A percentile compares a stretch with the other conserved stretches of the same genome.
These are phyloP conservation scores for Chloebia gouldiae DNA, from an alignment of 2,113 vertebrate genomes.

Conservation along the genomic window DNA sequence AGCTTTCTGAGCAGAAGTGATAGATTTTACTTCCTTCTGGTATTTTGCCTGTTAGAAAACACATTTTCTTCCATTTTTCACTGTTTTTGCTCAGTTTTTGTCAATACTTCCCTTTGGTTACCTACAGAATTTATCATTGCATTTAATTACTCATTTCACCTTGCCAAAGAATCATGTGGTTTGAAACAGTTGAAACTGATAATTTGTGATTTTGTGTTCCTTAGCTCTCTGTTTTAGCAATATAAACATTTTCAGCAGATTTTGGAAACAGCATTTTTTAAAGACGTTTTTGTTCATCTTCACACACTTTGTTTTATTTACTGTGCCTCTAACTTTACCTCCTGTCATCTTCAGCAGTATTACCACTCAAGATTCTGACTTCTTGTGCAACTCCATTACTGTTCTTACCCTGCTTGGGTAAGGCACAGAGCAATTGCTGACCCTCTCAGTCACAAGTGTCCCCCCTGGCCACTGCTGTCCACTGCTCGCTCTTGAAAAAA, in stretches of 20 bases:
- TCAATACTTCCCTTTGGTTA: background rate
- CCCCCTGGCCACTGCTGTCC: background rate
- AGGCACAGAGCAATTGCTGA: background rate
- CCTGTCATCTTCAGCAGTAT: background rate
- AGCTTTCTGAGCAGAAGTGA: background rate
- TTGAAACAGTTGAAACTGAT: background rate
- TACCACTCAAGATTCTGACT: background rate
- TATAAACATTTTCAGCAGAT: background rate
- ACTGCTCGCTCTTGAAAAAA: background rate
- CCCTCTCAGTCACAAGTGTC: background rate
- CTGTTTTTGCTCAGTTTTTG: background rate
- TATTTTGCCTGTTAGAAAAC: background rate
- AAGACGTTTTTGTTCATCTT: background rate
- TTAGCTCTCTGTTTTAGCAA: background rate
- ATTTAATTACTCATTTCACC: background rate
- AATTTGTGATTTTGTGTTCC: background rate
- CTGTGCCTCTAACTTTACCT: background rate
- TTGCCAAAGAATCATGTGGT: background rate
- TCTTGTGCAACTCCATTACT: background rate
- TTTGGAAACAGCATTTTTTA: background rate
- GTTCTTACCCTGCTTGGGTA: no score
- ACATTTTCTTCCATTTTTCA: background rate
- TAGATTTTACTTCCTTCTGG: background rate
- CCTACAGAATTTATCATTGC: background rate
- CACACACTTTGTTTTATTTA: background rate